A percentile compares a stretch with the other conserved stretches of the same genome.
Conservation (phyloP, 2,113 vertebrate species). For the Mystacornis crossleyi region DNA sequence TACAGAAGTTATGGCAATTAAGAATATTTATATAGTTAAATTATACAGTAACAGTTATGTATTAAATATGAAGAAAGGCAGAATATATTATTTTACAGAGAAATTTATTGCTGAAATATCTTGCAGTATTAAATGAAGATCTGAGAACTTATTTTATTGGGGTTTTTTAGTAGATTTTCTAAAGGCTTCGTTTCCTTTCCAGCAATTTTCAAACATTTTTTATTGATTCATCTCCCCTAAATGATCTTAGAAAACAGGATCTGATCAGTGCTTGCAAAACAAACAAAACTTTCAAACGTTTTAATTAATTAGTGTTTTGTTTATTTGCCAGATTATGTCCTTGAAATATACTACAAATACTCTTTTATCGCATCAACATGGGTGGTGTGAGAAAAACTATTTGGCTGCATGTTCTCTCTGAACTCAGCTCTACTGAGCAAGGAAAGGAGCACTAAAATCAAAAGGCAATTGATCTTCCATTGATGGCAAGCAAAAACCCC, state of each 20-base stretch:
- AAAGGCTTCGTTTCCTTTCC: neutral
- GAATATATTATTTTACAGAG: neutral
- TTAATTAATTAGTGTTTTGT: constrained; percentile 57
- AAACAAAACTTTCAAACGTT: constrained; percentile 46
- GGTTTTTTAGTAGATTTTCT: neutral
- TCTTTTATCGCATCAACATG: constrained; percentile 45
- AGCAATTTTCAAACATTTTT: constrained; percentile 36
- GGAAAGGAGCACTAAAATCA: neutral
- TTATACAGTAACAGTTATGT: neutral
- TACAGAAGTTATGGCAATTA: neutral
- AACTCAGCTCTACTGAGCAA: neutral
- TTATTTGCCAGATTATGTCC: constrained; percentile 1
- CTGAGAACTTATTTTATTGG: neutral
- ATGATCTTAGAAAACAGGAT: constrained; percentile 19
- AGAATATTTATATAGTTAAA: neutral
- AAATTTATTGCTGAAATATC: neutral
- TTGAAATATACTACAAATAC: constrained; percentile 52
- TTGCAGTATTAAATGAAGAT: neutral
- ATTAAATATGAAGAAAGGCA: neutral
- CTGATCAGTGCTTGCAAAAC: neutral
- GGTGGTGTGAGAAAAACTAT: constrained; percentile 4
- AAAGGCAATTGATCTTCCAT: neutral
- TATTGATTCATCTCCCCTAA: constrained; percentile 22
- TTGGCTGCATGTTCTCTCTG: constrained; percentile 13
- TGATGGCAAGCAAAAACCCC: neutral